Conservation (phyloP, 2,113 vertebrate species). For the Chrysemys picta region DNA sequence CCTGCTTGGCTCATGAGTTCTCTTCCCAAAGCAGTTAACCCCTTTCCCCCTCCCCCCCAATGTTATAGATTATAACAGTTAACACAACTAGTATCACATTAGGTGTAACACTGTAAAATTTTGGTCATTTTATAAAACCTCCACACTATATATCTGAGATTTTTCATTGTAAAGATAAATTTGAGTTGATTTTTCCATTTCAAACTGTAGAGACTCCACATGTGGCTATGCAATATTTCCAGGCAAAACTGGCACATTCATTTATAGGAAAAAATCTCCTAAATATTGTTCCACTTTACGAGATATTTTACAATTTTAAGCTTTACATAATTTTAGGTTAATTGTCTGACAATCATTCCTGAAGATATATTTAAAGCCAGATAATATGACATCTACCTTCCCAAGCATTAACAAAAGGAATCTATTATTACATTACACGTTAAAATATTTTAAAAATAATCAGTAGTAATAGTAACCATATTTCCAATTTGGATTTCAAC, state of each 20-base stretch:
- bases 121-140: not conserved
- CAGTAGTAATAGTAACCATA: not conserved
- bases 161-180: not conserved
- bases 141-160: not conserved
- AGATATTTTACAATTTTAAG: not conserved
- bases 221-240: accelerated
- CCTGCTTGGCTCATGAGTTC: not conserved
- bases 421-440: not conserved
- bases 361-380: not conserved
- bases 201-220: not conserved
- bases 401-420: slow-evolving; percentile 22
- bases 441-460: slow-evolving; percentile 34
- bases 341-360: not conserved
- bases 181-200: not conserved
- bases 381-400: not conserved
- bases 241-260: not conserved
- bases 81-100: not conserved
- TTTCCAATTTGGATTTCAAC: slow-evolving; percentile 60
- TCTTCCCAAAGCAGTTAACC: not conserved
- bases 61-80: not conserved
- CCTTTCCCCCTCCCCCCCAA: not conserved
- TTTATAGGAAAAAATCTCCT: not conserved
- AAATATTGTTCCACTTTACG: not conserved
- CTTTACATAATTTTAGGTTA: not conserved
- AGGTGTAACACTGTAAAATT: not conserved